Percentiles rank a stretch among this genome's conserved stretches.
Evolutionary conservation across 2,888 invertebrate species (phyloP).

Genomic region (Philereme vetulata): DNA sequence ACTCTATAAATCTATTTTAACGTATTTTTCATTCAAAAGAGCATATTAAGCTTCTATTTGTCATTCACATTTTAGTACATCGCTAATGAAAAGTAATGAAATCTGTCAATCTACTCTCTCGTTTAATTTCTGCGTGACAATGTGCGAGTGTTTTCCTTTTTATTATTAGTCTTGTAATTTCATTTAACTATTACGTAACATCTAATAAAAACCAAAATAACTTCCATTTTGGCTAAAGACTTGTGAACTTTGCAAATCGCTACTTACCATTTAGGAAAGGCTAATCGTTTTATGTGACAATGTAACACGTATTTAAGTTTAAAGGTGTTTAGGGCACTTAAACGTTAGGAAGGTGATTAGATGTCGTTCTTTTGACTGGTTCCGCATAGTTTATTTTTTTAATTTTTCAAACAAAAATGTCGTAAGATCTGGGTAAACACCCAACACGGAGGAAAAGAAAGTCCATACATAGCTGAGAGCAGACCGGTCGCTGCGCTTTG

Average conservation of each 20-base stretch:
- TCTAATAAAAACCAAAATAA: conserved; percentile 26
- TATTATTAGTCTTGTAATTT: conserved; percentile 33
- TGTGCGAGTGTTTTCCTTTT: conserved; percentile 41
- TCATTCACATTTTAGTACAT: conserved; percentile 24
- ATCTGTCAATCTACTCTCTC: conserved; percentile 46
- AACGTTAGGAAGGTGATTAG: background rate
- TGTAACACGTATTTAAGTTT: conserved; percentile 2
- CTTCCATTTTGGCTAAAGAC: conserved; percentile 16
- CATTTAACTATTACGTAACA: conserved; percentile 31
- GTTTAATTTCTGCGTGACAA: conserved; percentile 42
- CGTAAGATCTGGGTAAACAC: conserved; percentile 29
- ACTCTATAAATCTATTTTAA: background rate
- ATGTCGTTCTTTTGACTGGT: background rate
- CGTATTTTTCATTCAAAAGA: conserved; percentile 28
- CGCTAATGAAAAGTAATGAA: conserved; percentile 40
- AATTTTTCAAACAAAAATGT: conserved; percentile 36
- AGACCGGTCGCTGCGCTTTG: conserved; percentile 70
- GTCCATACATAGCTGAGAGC: conserved; percentile 51
- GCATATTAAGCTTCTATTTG: conserved; percentile 14
- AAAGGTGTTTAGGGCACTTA: conserved; percentile 2
- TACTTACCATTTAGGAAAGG: conserved; percentile 21
- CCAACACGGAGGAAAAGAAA: conserved; percentile 75
- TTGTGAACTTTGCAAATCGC: conserved; percentile 23
- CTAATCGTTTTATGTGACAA: conserved; percentile 18
- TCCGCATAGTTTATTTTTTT: conserved; percentile 2